Conservation (phyloP, 2,113 vertebrate species). For the Panurus biarmicus region DNA sequence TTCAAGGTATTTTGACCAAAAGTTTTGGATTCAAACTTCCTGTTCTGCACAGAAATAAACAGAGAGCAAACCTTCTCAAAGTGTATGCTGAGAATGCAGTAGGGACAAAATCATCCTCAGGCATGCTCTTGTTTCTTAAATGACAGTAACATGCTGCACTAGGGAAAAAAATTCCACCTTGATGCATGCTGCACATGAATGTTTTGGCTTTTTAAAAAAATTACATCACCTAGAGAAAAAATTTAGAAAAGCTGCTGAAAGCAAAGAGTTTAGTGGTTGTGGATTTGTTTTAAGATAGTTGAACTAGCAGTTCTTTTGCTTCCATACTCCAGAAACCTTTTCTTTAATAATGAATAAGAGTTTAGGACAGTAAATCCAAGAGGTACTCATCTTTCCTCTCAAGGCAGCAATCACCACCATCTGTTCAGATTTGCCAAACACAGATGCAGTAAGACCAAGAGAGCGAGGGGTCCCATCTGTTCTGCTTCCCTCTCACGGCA, state of each 20-base stretch:
- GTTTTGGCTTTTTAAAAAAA: accelerated
- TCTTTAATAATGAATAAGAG: background rate
- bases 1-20: background rate
- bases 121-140: background rate
- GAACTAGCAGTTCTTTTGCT: background rate
- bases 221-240: background rate
- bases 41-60: background rate
- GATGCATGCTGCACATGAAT: background rate
- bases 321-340: background rate
- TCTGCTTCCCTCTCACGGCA: background rate
- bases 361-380: background rate
- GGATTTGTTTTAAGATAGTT: background rate
- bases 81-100: background rate
- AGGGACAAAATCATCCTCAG: background rate
- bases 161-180: background rate
- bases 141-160: background rate
- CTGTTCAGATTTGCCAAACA: constrained; percentile 5
- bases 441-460: background rate
- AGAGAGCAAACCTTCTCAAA: background rate
- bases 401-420: background rate
- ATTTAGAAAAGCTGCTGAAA: background rate
- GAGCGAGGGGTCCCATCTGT: constrained; percentile 24
- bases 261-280: background rate
- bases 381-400: background rate
- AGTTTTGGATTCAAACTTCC: background rate